These are phyloP conservation scores for Heliocidaris erythrogramma DNA, from an alignment of 35 echinoderm and acorn worm species.

Conservation along the genomic window DNA sequence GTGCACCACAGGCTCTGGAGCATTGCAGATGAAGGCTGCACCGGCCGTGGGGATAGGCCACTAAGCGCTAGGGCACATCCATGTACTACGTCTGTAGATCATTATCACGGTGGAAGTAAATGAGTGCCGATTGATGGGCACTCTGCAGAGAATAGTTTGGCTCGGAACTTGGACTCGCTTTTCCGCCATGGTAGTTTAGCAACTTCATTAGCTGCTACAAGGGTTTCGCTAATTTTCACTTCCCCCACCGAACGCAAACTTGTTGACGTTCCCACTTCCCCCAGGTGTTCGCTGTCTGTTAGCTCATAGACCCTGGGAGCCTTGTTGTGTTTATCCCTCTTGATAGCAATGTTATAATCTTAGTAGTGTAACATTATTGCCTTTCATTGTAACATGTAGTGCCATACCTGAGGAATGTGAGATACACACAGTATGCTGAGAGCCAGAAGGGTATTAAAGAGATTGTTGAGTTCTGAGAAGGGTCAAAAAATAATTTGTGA, in stretches of 20 bases:
- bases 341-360: not conserved
- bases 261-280: not conserved
- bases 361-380: not conserved
- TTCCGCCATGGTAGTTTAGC: slow-evolving; percentile 3
- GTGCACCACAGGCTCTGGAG: not conserved
- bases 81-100: not conserved
- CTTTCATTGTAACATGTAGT: no score
- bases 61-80: not conserved
- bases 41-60: not conserved
- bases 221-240: not conserved
- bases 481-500: no score
- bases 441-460: no score
- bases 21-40: not conserved
- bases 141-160: not conserved
- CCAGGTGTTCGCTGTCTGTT: not conserved
- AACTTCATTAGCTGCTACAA: not conserved
- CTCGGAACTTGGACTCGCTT: not conserved
- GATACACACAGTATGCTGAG: no score
- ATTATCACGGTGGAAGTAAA: not conserved
- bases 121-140: not conserved
- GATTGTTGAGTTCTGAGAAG: no score
- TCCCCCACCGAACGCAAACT: not conserved
- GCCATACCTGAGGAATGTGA: no score
- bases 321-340: not conserved
- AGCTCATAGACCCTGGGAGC: not conserved